Percentiles rank a stretch among this genome's conserved stretches.
Conservation (phyloP, 2,797 vertebrate genomes). For the Squalus acanthias region DNA sequence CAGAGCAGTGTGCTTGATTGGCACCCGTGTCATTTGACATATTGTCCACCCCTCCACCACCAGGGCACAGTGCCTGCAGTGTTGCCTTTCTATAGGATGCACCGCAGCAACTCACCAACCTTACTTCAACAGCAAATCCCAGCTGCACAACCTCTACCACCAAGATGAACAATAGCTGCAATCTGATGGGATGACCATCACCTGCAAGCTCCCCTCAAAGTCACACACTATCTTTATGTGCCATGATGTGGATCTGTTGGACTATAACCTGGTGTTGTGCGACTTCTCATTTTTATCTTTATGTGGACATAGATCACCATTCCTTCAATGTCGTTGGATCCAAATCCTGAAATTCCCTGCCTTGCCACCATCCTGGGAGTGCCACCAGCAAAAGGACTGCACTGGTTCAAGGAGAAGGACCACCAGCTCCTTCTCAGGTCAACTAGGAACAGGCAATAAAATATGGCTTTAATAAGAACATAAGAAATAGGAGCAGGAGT, state of each 20-base stretch:
- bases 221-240: not conserved
- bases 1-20: not conserved
- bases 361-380: not conserved
- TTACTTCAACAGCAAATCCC: not conserved
- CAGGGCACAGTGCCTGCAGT: no score
- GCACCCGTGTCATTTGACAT: not conserved
- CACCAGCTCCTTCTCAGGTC: no score
- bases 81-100: no score
- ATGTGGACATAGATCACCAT: not conserved
- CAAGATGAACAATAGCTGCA: not conserved
- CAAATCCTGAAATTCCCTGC: not conserved
- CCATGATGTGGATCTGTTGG: no score
- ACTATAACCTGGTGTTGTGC: no score
- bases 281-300: not conserved
- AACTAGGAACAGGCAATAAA: not conserved
- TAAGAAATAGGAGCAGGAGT: no score
- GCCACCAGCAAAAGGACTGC: not conserved
- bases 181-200: not conserved
- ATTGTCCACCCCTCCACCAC: not conserved
- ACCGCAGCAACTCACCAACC: not conserved
- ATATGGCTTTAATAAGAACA: not conserved
- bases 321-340: not conserved
- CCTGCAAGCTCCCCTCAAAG: not conserved
- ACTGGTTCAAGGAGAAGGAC: no score
- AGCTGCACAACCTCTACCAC: not conserved